Evolutionary conservation across 1,140 invertebrate species (phyloP).

Genomic region (Magallana angulata): DNA sequence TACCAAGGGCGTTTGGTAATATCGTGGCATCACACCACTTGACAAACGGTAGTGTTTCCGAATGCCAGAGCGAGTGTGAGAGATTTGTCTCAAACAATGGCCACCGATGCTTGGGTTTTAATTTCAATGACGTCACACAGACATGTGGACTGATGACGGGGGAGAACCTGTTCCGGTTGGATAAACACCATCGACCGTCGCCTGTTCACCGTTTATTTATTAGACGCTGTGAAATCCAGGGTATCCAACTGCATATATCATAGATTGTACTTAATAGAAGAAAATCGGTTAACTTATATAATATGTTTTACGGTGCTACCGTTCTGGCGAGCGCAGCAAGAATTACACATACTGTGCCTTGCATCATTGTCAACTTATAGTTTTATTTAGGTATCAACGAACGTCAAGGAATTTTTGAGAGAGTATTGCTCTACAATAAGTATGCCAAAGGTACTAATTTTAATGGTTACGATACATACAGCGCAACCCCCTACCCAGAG

Average conservation of each 20-base stretch:
- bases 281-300: too few relatives aligned
- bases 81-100: slow-evolving; percentile 12
- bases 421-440: too few relatives aligned
- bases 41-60: neutral
- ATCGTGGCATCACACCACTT: neutral
- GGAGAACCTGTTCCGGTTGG: neutral
- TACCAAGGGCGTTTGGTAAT: neutral
- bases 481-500: too few relatives aligned
- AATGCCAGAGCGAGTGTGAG: neutral
- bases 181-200: neutral
- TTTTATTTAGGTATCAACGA: too few relatives aligned
- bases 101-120: slow-evolving; percentile 15
- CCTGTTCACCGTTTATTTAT: slow-evolving; percentile 1
- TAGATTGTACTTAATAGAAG: too few relatives aligned
- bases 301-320: too few relatives aligned
- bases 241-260: neutral
- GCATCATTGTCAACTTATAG: too few relatives aligned
- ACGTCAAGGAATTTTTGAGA: too few relatives aligned
- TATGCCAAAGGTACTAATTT: too few relatives aligned
- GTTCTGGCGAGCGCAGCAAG: too few relatives aligned
- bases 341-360: too few relatives aligned
- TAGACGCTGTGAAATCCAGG: slow-evolving; percentile 2
- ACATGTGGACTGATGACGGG: slow-evolving; percentile 3
- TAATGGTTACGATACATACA: too few relatives aligned
- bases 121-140: neutral